Evolutionary conservation across 1,140 invertebrate species (phyloP).

Genomic region (Drosophila setifemur): DNA sequence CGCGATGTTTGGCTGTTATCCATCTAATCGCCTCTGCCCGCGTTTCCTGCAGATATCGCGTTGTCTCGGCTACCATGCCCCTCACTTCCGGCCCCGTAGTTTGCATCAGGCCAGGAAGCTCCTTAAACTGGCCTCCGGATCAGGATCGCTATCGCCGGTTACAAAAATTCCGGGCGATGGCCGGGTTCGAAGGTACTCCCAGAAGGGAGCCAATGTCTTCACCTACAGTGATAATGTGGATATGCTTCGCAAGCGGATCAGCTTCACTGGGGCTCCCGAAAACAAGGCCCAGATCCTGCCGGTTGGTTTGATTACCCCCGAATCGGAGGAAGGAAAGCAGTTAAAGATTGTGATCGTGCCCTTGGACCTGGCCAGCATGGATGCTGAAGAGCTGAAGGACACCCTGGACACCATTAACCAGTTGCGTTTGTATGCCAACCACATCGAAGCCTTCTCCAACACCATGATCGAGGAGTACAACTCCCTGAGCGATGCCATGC

Average conservation of each 20-base stretch:
- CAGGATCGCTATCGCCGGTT: not conserved
- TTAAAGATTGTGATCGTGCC: slow-evolving; percentile 75
- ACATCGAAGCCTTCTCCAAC: slow-evolving; percentile 55
- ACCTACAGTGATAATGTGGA: slow-evolving; percentile 22
- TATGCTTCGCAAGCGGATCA: slow-evolving; percentile 55
- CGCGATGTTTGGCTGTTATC: not conserved
- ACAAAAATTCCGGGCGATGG: not conserved
- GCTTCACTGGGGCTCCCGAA: slow-evolving; percentile 22
- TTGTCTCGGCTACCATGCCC: slow-evolving; percentile 50
- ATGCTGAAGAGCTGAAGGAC: slow-evolving; percentile 36
- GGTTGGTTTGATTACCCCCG: slow-evolving; percentile 54
- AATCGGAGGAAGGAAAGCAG: slow-evolving; percentile 27
- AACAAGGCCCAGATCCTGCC: slow-evolving; percentile 26
- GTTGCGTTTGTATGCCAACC: slow-evolving; percentile 45
- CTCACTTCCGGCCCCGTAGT: slow-evolving; percentile 31
- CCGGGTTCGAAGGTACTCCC: slow-evolving; percentile 39
- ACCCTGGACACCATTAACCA: slow-evolving; percentile 53
- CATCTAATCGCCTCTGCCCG: slow-evolving; percentile 23
- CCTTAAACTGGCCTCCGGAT: not conserved
- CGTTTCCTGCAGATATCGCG: slow-evolving; percentile 59
- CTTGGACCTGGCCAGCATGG: slow-evolving; percentile 48
- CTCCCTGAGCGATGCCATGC: not conserved
- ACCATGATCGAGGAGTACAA: slow-evolving; percentile 57
- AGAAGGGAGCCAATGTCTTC: slow-evolving; percentile 26
- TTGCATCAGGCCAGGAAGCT: not conserved